These are phyloP conservation scores for Paramormyrops kingsleyae DNA, from an alignment of 2,113 vertebrate genomes.

Conservation along the genomic window DNA sequence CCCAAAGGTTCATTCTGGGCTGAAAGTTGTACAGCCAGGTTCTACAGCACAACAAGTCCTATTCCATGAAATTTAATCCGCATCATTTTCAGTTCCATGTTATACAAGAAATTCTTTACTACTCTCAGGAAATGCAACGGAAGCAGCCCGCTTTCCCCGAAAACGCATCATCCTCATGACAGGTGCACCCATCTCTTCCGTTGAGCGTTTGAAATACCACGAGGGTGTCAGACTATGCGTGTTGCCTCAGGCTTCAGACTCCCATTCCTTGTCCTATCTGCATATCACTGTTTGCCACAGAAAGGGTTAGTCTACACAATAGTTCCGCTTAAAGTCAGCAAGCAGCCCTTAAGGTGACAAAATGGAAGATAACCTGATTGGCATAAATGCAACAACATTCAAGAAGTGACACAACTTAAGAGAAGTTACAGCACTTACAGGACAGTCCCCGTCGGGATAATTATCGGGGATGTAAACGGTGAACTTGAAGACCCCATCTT, in stretches of 20 bases:
- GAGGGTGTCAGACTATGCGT: background rate
- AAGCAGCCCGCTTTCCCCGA: background rate
- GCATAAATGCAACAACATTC: background rate
- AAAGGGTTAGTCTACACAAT: background rate
- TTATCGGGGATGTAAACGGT: slow-evolving; percentile 98
- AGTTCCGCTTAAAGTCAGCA: background rate
- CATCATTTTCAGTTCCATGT: background rate
- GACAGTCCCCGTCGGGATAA: slow-evolving; percentile 95
- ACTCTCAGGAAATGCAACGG: background rate
- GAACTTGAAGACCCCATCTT: slow-evolving; percentile 98
- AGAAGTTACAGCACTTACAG: slow-evolving; percentile 59
- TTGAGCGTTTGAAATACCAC: background rate
- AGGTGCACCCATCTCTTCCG: background rate
- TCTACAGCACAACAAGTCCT: background rate
- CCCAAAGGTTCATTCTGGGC: background rate
- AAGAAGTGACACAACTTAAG: background rate
- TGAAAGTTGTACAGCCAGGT: background rate
- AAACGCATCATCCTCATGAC: background rate
- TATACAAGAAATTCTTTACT: background rate
- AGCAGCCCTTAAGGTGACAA: background rate
- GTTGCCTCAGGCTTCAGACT: background rate
- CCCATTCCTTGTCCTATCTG: background rate
- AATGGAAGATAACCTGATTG: background rate
- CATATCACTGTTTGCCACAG: background rate
- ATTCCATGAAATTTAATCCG: background rate